These are phyloP conservation scores for Apamea epomidion DNA, from an alignment of 2,888 invertebrate genomes.

Conservation along the genomic window DNA sequence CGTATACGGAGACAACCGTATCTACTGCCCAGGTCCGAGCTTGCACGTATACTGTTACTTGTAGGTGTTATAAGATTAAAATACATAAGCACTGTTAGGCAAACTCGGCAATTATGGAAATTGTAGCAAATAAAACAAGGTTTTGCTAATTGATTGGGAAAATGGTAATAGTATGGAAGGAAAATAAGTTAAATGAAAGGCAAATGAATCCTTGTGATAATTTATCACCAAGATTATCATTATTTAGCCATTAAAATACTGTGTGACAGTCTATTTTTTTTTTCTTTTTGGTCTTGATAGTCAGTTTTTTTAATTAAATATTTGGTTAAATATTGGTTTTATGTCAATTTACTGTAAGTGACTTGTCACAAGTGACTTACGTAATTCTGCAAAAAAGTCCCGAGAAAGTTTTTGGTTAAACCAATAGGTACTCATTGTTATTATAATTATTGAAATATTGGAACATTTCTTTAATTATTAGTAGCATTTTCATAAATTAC, in stretches of 20 bases:
- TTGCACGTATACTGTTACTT: not conserved
- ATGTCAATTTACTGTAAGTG: not conserved
- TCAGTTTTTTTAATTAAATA: not conserved
- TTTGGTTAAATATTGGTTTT: not conserved
- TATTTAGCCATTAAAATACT: not conserved
- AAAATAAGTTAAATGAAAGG: not conserved
- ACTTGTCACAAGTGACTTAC: not conserved
- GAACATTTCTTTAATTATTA: not conserved
- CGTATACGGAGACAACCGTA: constrained; percentile 74
- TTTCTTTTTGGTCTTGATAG: too few species aligned
- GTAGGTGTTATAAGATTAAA: not conserved
- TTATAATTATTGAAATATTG: not conserved
- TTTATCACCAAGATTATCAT: not conserved
- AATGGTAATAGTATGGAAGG: not conserved
- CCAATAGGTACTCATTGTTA: not conserved
- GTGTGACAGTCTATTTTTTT: too few species aligned
- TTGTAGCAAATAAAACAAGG: not conserved
- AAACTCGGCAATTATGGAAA: not conserved
- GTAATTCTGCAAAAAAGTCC: not conserved
- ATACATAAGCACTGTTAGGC: too few species aligned
- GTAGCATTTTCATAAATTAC: not conserved
- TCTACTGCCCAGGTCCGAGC: constrained; percentile 51
- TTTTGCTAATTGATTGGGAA: not conserved
- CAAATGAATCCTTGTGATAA: not conserved
- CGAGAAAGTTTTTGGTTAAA: not conserved